phyloP scores from a whole-genome alignment of 2,113 vertebrate genomes.

The Onychostruthus taczanowskii region DNA sequence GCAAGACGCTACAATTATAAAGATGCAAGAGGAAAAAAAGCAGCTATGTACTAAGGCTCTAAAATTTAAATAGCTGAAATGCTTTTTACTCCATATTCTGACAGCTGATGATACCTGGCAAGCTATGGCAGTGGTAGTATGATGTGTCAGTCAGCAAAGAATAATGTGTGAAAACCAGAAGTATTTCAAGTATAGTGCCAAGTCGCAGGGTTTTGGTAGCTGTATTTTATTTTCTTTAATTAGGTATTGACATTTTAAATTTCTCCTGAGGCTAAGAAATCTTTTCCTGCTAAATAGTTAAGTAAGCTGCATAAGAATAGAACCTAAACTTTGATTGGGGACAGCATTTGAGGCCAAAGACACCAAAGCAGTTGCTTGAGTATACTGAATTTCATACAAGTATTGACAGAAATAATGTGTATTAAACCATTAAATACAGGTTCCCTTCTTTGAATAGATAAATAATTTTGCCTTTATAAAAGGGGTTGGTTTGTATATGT shows the following conservation, averaged over 20 bases:
- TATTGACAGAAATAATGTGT: background rate
- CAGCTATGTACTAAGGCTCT: background rate
- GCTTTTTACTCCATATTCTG: background rate
- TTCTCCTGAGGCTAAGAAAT: background rate
- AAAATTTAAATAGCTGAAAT: background rate
- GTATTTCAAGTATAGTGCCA: background rate
- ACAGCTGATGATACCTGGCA: background rate
- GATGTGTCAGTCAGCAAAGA: constrained; percentile 2
- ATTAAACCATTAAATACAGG: background rate
- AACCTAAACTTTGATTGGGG: constrained; percentile 2
- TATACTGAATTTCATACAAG: background rate
- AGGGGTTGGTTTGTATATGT: background rate
- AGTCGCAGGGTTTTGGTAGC: background rate
- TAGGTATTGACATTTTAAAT: constrained; percentile 19
- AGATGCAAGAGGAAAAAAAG: background rate
- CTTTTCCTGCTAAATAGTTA: constrained; percentile 28
- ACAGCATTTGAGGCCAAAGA: background rate
- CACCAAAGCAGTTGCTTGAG: background rate
- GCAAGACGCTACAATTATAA: background rate
- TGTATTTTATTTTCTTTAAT: background rate
- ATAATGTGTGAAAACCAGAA: constrained; percentile 11
- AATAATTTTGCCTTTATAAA: background rate
- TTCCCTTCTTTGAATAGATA: background rate
- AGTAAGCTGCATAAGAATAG: constrained; percentile 19
- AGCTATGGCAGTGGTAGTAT: background rate